phyloP scores from a whole-genome alignment of 1,140 invertebrate species.

The Ylistrum balloti region DNA sequence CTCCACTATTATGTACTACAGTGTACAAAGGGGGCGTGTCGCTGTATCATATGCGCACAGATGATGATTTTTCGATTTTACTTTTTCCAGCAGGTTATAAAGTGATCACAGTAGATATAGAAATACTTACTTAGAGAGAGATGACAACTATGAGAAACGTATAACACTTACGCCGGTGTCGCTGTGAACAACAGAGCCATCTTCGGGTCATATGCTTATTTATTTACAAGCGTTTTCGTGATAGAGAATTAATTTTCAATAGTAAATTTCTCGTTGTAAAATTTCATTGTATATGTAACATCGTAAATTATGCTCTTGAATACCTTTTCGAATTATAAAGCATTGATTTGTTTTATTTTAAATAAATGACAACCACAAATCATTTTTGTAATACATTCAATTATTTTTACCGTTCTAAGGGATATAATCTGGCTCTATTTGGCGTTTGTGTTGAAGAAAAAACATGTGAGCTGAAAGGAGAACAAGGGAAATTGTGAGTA shows the following conservation, averaged over 20 bases:
- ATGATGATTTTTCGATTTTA: background rate
- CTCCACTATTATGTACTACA: too few species aligned
- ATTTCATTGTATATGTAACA: too few species aligned
- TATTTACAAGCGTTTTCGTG: background rate
- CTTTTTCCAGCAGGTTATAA: background rate
- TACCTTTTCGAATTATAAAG: too few species aligned
- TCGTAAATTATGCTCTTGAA: too few species aligned
- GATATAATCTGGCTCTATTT: background rate
- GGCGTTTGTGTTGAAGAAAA: background rate
- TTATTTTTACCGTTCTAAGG: background rate
- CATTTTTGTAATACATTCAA: background rate
- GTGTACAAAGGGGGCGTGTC: background rate
- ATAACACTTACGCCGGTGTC: conserved; percentile 59
- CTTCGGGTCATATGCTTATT: conserved; percentile 39
- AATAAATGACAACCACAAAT: too few species aligned
- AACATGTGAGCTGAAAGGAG: background rate
- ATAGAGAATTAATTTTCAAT: background rate
- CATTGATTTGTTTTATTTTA: too few species aligned
- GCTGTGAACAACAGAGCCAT: conserved; percentile 63
- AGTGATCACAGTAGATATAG: background rate
- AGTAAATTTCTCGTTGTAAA: too few species aligned
- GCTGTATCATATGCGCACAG: background rate
- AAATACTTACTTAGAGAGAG: too few species aligned
- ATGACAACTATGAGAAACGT: too few species aligned
- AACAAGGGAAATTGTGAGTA: background rate